Percentiles rank a stretch among this genome's conserved stretches.
phyloP scores from a whole-genome alignment of 1,140 invertebrate genomes.

The Luehdorfia chinensis region DNA sequence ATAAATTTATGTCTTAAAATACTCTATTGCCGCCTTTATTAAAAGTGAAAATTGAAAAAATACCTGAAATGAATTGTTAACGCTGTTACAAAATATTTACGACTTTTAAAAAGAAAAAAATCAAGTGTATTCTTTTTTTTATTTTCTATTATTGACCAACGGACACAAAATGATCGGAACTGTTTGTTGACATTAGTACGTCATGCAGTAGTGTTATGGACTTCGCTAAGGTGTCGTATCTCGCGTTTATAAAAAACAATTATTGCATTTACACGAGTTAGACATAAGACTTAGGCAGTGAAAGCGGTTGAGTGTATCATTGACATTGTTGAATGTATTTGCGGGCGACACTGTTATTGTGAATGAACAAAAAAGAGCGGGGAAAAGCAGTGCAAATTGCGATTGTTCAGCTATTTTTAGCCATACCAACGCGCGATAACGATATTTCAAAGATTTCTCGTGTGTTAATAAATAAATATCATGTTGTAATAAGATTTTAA shows the following conservation, averaged over 20 bases:
- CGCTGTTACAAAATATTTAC: too few species aligned
- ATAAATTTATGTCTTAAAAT: too few species aligned
- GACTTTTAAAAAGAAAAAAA: too few species aligned
- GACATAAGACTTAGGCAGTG: slow-evolving; percentile 33
- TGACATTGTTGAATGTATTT: slow-evolving; percentile 34
- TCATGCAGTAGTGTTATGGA: slow-evolving; percentile 57
- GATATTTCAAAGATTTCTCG: slow-evolving; percentile 28
- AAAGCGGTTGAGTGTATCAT: slow-evolving; percentile 39
- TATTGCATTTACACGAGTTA: slow-evolving; percentile 41
- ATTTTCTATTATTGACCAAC: too few species aligned
- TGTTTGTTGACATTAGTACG: slow-evolving; percentile 74
- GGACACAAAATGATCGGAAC: slow-evolving; percentile 34
- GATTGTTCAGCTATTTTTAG: slow-evolving; percentile 66
- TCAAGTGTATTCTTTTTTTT: too few species aligned
- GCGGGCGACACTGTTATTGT: slow-evolving; percentile 41
- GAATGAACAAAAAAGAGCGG: slow-evolving; percentile 64
- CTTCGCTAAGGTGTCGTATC: slow-evolving; percentile 55
- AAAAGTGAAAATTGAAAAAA: too few species aligned
- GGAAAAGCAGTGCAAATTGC: slow-evolving; percentile 67
- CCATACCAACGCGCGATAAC: slow-evolving; percentile 46
- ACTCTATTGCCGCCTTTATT: too few species aligned
- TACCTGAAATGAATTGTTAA: too few species aligned
- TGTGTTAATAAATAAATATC: slow-evolving; percentile 20
- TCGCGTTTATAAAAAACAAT: slow-evolving; percentile 41
- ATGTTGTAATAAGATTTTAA: slow-evolving; percentile 34